Evolutionary conservation across 2,113 vertebrate species (phyloP), one percentile per base, ranked within the genome.

Genomic region (Budorcas taxicolor): DNA sequence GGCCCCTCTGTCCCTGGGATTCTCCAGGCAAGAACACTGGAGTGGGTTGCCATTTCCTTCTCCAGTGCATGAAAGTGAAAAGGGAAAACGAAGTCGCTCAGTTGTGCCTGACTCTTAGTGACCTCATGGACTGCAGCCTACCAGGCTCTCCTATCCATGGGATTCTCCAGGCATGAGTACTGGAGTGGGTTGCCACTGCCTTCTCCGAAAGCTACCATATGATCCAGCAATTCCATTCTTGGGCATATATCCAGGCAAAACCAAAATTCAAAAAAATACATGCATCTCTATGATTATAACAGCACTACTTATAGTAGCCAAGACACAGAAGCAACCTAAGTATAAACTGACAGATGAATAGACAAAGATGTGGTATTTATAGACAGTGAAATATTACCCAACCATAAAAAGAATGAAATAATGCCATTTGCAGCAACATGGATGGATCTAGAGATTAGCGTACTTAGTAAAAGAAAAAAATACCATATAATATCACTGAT

Each of bases 101-200:
- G 57, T 27, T 27, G 23, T 58, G 0, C 23, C 57, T 0, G 7
- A 58, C 23, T 58, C 23, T 58, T 58, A 25, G 4, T 0, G 25
- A 27, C 57, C 23, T 1, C 10, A 27, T 27, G 57, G 57, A 25
- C 57, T 58, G 25, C 25, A 12, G 57, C 25, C 57, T 2, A 58
- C 10, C 4, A 58, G 57, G 57, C 10, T 58, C 25, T 5, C 4
- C 23, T 0, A 2, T 5, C 57, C 57, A 58, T 11, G 25, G 57
- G 23, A 58, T 27, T 58, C 2, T 58, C 25, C 57, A 58, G 57
- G 25, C 4, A 58, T 0, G 57, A 27, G 4, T 27, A 58, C 57
- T 58, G 25, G 57, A 58, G 25, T 58, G 10, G 57, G 10, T 0
- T 27, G 57, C 25, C 25, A 58, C 5, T 27, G 25, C 23, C 23